These are phyloP conservation scores for Halichondria panicea DNA, from an alignment of 37 sponge, comb jelly and placozoan species.

Conservation along the genomic window DNA sequence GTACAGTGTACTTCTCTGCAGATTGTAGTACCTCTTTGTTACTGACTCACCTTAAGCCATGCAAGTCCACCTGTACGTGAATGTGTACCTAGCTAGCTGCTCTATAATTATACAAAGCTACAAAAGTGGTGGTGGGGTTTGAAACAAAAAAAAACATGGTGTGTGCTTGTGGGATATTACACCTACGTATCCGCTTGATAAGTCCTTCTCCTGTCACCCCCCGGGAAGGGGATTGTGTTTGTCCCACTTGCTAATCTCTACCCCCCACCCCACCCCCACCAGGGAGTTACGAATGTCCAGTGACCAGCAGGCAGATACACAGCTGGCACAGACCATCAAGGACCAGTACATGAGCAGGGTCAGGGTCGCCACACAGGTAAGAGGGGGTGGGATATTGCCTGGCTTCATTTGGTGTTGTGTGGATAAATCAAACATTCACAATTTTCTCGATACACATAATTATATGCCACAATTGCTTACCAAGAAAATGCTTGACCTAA, in stretches of 20 bases:
- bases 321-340: conserved; percentile 55
- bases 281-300: conserved; percentile 44
- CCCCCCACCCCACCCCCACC: not conserved
- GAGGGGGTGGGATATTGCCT: too few species aligned
- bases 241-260: not conserved
- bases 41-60: too few species aligned
- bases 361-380: conserved; percentile 51
- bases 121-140: not conserved
- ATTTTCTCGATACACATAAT: not conserved
- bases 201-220: too few species aligned
- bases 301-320: conserved; percentile 8
- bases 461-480: not conserved
- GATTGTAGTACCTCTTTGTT: too few species aligned
- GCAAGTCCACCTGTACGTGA: not conserved
- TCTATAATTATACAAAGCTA: not conserved
- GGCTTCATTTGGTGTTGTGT: too few species aligned
- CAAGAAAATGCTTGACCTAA: not conserved
- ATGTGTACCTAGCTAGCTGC: not conserved
- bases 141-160: too few species aligned
- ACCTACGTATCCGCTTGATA: not conserved
- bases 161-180: not conserved
- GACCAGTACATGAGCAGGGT: conserved; percentile 46
- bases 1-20: too few species aligned
- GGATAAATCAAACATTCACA: not conserved
- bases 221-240: too few species aligned